Evolutionary conservation across 1,140 invertebrate species (phyloP), one percentile per base, ranked within the genome.

Genomic region (Homarus americanus): DNA sequence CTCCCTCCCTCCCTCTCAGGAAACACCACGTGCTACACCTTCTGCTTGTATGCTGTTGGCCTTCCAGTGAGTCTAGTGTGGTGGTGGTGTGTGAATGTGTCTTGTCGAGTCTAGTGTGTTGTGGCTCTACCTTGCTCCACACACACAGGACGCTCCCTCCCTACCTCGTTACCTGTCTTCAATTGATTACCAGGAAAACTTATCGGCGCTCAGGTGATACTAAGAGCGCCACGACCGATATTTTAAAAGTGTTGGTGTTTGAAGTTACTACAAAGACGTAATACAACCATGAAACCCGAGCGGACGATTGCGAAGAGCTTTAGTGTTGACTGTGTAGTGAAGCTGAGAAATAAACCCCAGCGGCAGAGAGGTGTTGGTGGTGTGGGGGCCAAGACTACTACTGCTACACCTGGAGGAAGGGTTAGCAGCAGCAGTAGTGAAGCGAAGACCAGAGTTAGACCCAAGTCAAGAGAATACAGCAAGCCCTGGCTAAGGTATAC

Each of bases 401-500:
- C 12, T 58, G 53, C 24, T 20, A 58, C 17, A 58, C 12, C 24
- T 15, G 4, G 53, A 20, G 20, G 17, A 0, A 58, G 20, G n/a
- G 20, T 24, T 24, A 20, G 53, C 53, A 58, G 12, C n/a, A 69
- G n/a, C 2, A 69, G 63, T 28, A 69, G n/a, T 32, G 63, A 5
- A n/a, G n/a, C n/a, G n/a, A n/a, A n/a, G 63, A 0, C n/a, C n/a
- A 69, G 12, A 12, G 2, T 28, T 5, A 69, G 63, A 28, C 63
- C 63, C 17, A 69, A 32, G n/a, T 69, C 63, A 24, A 69, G 63
- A 69, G 63, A 69, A 9, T 69, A 69, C 32, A 32, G n/a, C 63
- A 69, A 69, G n/a, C 63, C 63, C 17, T 69, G 63, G 63, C 63
- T 24, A 32, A 69, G 63, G 63, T 69, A 69, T n/a, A n/a, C n/a